Conservation (phyloP, 2,888 invertebrate species). For the Thyatira batis region DNA sequence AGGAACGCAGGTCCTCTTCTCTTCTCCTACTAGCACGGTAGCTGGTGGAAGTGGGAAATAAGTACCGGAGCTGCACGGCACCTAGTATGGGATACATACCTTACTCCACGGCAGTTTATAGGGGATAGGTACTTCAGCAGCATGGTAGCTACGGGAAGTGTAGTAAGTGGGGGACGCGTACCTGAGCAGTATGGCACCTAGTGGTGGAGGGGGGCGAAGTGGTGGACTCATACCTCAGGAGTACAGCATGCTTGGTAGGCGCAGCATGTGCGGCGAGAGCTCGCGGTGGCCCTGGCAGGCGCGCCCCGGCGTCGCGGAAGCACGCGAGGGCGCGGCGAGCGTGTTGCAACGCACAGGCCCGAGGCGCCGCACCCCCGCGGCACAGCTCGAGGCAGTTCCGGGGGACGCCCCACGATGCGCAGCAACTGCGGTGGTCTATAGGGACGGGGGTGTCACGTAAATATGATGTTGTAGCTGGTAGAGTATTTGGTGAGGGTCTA, state of each 20-base stretch:
- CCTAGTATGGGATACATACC: no score
- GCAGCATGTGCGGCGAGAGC: slow-evolving; percentile 63
- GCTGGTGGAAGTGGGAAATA: no score
- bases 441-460: neutral
- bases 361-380: slow-evolving; percentile 87
- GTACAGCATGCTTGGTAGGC: slow-evolving; percentile 65
- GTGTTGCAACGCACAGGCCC: slow-evolving; percentile 87
- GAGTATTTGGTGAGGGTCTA: no score
- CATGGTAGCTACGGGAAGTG: no score
- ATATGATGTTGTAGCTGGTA: neutral
- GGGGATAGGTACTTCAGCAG: no score
- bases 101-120: no score
- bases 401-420: slow-evolving; percentile 90
- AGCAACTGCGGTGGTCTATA: slow-evolving; percentile 91
- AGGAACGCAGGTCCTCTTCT: no score
- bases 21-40: no score
- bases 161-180: no score
- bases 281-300: slow-evolving; percentile 90
- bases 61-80: no score
- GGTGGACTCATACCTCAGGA: slow-evolving; percentile 53
- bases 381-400: slow-evolving; percentile 92
- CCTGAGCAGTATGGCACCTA: neutral
- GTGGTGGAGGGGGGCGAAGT: neutral
- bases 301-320: slow-evolving; percentile 90
- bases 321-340: slow-evolving; percentile 90